Evolutionary conservation across 2,113 vertebrate genomes (phyloP), one percentile per base, ranked within the genome.

Genomic region (Harpagus bidentatus): DNA sequence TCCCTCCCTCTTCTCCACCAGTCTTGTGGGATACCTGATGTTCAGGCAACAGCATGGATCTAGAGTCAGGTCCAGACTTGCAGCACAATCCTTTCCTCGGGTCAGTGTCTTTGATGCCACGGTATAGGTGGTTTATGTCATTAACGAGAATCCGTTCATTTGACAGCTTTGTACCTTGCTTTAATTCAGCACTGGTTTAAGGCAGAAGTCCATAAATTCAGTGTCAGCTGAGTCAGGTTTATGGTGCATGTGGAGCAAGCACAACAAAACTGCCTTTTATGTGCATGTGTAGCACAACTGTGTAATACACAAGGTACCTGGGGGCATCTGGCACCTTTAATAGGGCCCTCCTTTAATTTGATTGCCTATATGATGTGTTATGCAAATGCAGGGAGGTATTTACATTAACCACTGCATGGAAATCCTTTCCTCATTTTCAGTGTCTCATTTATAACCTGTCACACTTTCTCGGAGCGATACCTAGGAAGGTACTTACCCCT

Each of bases 391-490:
- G 28, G 38, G 67, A 86, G 48, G 10, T 55, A 83, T 42, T 69
- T 19, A 1, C 29, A 13, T 36, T 31, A 40, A 26, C 21, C 62
- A 23, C 15, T 28, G 36, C n/a, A 16, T 7, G 28, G 36, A 87
- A 96, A 58, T 13, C 31, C 58, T 58, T 58, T 28, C 56, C 62
- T 70, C 31, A 3, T n/a, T 58, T 21, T 31, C 78, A 42, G 6
- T 9, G 31, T 56, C 26, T 67, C 16, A 0, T 76, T 71, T 40
- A 28, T 13, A 18, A 43, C 40, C 34, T 13, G 22, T 2, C 58
- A 19, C 23, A 18, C 28, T 88, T 55, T 34, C 5, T 3, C n/a
- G 56, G 48, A 58, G 62, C 0, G 0, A 10, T 1, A 82, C 21
- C 2, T 5, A 4, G 32, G 72, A 81, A 92, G 48, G 52, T 34